phyloP scores from a whole-genome alignment of 2,888 invertebrate species.

The Arrhopalites spinosus region DNA sequence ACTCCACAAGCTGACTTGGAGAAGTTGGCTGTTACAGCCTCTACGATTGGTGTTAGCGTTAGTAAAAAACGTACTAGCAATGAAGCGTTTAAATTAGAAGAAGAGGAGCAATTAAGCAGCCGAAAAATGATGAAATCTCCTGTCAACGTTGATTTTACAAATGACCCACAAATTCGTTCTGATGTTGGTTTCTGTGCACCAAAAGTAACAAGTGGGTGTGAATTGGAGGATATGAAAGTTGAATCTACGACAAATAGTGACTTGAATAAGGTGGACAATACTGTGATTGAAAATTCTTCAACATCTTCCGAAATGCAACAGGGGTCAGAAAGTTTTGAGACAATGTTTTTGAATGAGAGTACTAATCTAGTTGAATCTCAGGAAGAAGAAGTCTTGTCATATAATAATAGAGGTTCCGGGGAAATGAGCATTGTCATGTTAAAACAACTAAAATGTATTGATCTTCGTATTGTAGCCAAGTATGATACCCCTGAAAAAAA shows the following conservation, averaged over 20 bases:
- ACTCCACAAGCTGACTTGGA: too few species aligned
- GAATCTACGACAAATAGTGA: not conserved
- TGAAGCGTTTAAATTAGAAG: too few species aligned
- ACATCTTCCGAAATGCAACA: not conserved
- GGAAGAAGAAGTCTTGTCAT: not conserved
- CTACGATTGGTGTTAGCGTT: too few species aligned
- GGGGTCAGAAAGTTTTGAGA: not conserved
- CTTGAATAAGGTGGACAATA: not conserved
- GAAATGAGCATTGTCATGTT: too few species aligned
- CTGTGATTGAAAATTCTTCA: too few species aligned
- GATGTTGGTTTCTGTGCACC: not conserved
- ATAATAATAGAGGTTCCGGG: too few species aligned
- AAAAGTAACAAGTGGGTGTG: not conserved
- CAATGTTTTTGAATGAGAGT: not conserved
- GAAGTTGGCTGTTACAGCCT: too few species aligned
- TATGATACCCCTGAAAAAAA: not conserved
- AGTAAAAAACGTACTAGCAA: too few species aligned
- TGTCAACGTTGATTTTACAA: conserved; percentile 5
- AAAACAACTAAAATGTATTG: not conserved
- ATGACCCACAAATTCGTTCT: not conserved
- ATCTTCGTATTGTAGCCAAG: not conserved
- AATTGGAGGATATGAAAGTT: not conserved
- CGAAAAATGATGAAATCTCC: too few species aligned
- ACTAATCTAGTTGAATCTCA: not conserved
- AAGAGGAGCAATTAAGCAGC: too few species aligned